Evolutionary conservation across 2,797 vertebrate species (phyloP), one percentile per base, ranked within the genome.

Genomic region (Aotus griseimembra): DNA sequence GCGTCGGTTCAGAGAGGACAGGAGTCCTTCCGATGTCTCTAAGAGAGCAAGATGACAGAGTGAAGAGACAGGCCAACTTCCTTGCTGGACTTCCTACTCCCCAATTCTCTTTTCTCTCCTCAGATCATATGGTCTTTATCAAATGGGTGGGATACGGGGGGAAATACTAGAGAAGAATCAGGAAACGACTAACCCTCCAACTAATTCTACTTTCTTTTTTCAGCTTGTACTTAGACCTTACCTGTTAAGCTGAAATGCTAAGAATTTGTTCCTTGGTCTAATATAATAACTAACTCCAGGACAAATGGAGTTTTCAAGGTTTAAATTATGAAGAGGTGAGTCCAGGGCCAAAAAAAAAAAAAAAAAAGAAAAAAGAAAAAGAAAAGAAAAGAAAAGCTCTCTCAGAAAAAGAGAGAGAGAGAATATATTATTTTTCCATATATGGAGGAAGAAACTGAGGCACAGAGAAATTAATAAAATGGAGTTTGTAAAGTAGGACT

Each of bases 401-500:
- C 14, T 2, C 28, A 52, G 7, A 15, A 41, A 9, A 24, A 44
- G 5, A 30, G 11, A 58, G 26, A 64, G 15, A 26, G 70, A 24
- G 15, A 80, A 20, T 70, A 93, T 64, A 61, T 67, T 50, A 8
- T 39, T 85, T 96, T 94, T 22, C 3, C 30, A 36, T 8, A n/a
- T 22, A 6, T 13, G 67, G 5, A 89, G 24, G 52, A 80, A 93
- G 24, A 91, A 88, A 94, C 24, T 20, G 46, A 70, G n/a, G 33
- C 44, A 61, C 44, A 82, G 12, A 87, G 46, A 88, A 6, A 13
- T 85, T 72, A 55, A 80, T 64, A 73, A 72, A 87, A 89, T 84
- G 92, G 64, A 93, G 88, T 79, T 88, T 55, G 2, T 64, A 72
- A 57, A 58, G 87, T 73, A 88, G 19, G 28, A 84, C n/a, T 61